Percentiles rank a stretch among this genome's conserved stretches.
These are phyloP conservation scores for Noctuana brunneofusca DNA, from an alignment of 2,888 invertebrate species.

Conservation along the genomic window DNA sequence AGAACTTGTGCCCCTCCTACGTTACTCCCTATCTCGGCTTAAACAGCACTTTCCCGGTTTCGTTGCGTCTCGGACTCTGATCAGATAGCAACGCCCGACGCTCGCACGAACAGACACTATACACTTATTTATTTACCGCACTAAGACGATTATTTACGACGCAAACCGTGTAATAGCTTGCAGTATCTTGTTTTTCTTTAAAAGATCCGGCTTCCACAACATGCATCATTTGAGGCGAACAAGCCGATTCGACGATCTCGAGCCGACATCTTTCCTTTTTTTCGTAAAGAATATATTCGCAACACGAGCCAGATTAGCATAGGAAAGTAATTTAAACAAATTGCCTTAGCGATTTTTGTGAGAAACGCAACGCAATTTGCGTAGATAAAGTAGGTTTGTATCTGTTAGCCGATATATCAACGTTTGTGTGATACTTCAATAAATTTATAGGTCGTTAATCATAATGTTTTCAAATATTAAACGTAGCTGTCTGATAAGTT, in stretches of 20 bases:
- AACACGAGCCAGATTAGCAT: slow-evolving; percentile 72
- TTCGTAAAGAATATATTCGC: slow-evolving; percentile 65
- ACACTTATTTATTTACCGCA: slow-evolving; percentile 78
- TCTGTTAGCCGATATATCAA: slow-evolving; percentile 38
- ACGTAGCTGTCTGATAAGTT: not conserved
- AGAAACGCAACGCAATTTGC: slow-evolving; percentile 63
- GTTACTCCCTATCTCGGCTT: slow-evolving; percentile 72
- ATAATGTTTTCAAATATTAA: slow-evolving; percentile 26
- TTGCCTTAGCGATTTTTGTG: slow-evolving; percentile 75
- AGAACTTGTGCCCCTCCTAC: slow-evolving; percentile 71
- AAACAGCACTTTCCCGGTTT: slow-evolving; percentile 73
- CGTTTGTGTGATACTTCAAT: slow-evolving; percentile 28
- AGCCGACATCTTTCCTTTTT: slow-evolving; percentile 56
- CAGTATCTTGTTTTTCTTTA: slow-evolving; percentile 69
- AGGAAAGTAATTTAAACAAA: slow-evolving; percentile 78
- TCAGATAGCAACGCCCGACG: slow-evolving; percentile 64
- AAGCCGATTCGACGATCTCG: slow-evolving; percentile 56
- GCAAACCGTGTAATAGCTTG: slow-evolving; percentile 72
- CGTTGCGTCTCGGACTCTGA: slow-evolving; percentile 65
- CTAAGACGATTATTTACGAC: slow-evolving; percentile 79
- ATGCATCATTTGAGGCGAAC: slow-evolving; percentile 65
- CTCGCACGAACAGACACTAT: slow-evolving; percentile 61
- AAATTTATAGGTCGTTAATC: slow-evolving; percentile 42
- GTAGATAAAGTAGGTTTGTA: slow-evolving; percentile 58
- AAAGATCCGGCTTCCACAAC: slow-evolving; percentile 59